These are phyloP conservation scores for Dipodomys ordii DNA, from an alignment of 2,113 vertebrate genomes.

Conservation along the genomic window DNA sequence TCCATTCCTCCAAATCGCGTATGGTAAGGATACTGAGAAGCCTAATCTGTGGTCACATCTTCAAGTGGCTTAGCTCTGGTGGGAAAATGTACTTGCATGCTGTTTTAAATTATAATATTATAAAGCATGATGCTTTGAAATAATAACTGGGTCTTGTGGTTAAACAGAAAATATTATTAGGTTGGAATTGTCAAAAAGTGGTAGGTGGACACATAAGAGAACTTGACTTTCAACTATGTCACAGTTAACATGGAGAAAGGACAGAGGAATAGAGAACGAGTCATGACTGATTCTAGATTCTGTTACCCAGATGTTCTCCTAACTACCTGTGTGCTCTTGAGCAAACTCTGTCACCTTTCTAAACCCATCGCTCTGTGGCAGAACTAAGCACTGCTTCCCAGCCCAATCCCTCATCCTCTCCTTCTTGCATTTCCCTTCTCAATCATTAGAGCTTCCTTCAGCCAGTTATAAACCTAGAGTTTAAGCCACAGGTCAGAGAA, in stretches of 20 bases:
- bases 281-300: not conserved
- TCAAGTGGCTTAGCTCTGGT: not conserved
- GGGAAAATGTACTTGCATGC: not conserved
- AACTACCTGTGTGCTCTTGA: not conserved
- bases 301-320: not conserved
- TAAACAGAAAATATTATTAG: not conserved
- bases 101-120: not conserved
- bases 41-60: not conserved
- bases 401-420: not conserved
- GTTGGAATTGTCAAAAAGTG: not conserved
- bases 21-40: not conserved
- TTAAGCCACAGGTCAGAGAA: constrained; percentile 27
- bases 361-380: not conserved
- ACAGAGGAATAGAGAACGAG: not conserved
- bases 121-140: not conserved
- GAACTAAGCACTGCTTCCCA: not conserved
- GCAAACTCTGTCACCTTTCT: not conserved
- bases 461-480: not conserved
- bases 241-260: not conserved
- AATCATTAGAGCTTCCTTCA: constrained; percentile 9
- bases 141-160: not conserved
- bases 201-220: not conserved
- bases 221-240: not conserved
- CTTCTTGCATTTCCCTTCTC: too few species aligned
- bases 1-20: not conserved